A percentile compares a stretch with the other conserved stretches of the same genome.
These are phyloP conservation scores for Horisme vitalbata DNA, from an alignment of 2,888 invertebrate species.

Conservation along the genomic window DNA sequence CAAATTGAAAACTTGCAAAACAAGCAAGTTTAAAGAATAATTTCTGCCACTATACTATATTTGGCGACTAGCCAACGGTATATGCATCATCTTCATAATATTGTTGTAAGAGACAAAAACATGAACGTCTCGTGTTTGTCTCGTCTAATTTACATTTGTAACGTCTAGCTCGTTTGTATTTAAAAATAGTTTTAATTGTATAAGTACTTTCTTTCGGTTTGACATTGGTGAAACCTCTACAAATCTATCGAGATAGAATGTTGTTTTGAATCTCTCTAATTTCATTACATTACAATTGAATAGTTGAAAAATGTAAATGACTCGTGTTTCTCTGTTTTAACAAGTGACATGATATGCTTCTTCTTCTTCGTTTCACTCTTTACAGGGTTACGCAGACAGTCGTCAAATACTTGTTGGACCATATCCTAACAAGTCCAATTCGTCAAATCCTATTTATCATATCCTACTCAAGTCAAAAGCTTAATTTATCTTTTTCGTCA, in stretches of 20 bases:
- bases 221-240: no score
- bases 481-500: no score
- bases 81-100: constrained; percentile 43
- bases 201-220: no score
- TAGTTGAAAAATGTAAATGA: no score
- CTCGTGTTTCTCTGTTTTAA: no score
- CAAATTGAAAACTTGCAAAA: constrained; percentile 19
- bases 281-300: not conserved
- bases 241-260: not conserved
- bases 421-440: no score
- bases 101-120: constrained; percentile 45
- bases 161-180: constrained; percentile 22
- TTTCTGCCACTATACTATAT: constrained; percentile 35
- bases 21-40: constrained; percentile 30
- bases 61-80: constrained; percentile 52
- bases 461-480: no score
- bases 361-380: no score
- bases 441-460: no score
- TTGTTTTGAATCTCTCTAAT: not conserved
- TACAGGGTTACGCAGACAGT: no score
- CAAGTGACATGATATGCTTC: no score
- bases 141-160: constrained; percentile 33
- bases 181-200: constrained; percentile 25
- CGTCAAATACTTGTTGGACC: no score
- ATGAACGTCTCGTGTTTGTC: constrained; percentile 50